Conservation (phyloP, 1,140 invertebrate genomes). For the Drosophila sechellia region DNA sequence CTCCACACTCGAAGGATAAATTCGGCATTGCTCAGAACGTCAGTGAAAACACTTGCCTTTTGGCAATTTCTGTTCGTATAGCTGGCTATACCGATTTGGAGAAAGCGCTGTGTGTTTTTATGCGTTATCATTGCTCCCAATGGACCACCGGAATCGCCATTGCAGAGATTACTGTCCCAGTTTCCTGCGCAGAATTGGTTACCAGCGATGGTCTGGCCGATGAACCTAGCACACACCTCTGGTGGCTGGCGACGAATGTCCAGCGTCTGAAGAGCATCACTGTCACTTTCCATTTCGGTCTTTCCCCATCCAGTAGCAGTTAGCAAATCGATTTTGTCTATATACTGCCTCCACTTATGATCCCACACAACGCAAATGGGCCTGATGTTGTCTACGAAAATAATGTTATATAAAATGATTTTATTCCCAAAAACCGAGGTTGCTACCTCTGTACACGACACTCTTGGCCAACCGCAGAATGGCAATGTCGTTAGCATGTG, state of each 20-base stretch:
- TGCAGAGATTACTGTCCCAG: slow-evolving; percentile 5
- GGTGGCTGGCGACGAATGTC: neutral
- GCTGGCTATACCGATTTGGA: slow-evolving; percentile 14
- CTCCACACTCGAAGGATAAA: neutral
- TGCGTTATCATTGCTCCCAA: neutral
- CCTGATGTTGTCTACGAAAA: neutral
- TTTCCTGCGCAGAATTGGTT: slow-evolving; percentile 16
- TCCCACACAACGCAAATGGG: slow-evolving; percentile 14
- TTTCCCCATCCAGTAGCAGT: slow-evolving; percentile 11
- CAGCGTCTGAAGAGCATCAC: neutral
- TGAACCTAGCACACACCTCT: neutral
- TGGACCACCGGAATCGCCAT: slow-evolving; percentile 8
- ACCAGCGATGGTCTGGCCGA: neutral
- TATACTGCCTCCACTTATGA: neutral
- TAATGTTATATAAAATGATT: neutral
- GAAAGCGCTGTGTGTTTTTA: neutral
- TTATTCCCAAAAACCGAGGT: too few relatives aligned
- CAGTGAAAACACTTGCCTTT: neutral
- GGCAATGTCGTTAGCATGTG: slow-evolving; percentile 15
- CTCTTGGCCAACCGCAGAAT: neutral
- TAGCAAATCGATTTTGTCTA: neutral
- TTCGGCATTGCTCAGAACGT: neutral
- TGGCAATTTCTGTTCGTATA: neutral
- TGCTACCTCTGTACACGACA: slow-evolving; percentile 9
- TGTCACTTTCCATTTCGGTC: neutral